phyloP scores from a whole-genome alignment of 2,888 invertebrate species.

The Heteromurus nitidus region DNA sequence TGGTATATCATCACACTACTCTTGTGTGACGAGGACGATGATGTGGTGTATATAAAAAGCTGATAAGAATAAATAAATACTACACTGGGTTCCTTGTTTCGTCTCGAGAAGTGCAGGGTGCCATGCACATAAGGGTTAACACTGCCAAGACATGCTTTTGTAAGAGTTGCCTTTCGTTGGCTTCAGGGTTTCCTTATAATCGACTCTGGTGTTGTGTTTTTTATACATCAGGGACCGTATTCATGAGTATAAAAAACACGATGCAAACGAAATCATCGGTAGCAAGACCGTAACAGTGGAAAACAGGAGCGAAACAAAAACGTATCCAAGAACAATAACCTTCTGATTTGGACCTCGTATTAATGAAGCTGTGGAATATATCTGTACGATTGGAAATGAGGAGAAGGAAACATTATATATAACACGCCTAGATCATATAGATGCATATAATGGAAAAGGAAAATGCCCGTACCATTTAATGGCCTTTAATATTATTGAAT shows the following conservation, averaged over 20 bases:
- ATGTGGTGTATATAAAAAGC: neutral
- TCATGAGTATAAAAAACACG: too few relatives aligned
- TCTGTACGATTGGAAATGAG: slow-evolving; percentile 25
- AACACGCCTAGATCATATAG: slow-evolving; percentile 49
- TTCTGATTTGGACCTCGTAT: slow-evolving; percentile 32
- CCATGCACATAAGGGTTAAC: too few relatives aligned
- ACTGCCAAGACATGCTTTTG: too few relatives aligned
- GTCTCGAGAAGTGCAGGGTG: too few relatives aligned
- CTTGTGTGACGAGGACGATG: slow-evolving; percentile 13
- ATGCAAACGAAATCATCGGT: too few relatives aligned
- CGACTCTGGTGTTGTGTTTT: too few relatives aligned
- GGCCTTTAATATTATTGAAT: slow-evolving; percentile 26
- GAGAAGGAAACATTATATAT: slow-evolving; percentile 15
- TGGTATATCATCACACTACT: slow-evolving; percentile 17
- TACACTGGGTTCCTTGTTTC: too few relatives aligned
- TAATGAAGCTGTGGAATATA: neutral
- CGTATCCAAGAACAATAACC: slow-evolving; percentile 19
- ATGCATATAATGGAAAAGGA: neutral
- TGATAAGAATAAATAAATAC: slow-evolving; percentile 46
- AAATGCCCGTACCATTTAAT: slow-evolving; percentile 20
- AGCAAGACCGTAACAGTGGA: too few relatives aligned
- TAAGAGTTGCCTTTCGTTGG: too few relatives aligned
- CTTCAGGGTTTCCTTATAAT: too few relatives aligned
- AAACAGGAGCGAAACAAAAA: slow-evolving; percentile 17
- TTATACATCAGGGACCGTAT: too few relatives aligned